These are phyloP conservation scores for Echinops telfairi DNA, from an alignment of 2,113 vertebrate genomes.

Conservation along the genomic window DNA sequence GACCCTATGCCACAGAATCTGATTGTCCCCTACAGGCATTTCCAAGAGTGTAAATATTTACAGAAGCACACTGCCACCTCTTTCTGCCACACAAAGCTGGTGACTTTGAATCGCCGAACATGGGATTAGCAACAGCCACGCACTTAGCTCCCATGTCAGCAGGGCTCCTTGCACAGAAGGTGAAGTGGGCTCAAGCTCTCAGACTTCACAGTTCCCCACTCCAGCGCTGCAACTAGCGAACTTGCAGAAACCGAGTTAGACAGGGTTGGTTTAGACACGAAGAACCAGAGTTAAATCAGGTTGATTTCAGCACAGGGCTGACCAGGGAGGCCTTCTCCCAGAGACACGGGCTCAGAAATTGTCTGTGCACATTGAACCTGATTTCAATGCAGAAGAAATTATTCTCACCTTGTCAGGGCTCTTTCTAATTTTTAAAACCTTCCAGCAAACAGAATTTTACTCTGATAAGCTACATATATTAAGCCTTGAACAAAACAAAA, in stretches of 20 bases:
- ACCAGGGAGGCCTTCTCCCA: background rate
- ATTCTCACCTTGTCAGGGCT: conserved; percentile 1
- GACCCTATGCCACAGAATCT: background rate
- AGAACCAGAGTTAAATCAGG: no score
- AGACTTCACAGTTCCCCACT: background rate
- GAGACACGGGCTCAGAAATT: conserved; percentile 25
- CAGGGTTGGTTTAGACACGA: background rate
- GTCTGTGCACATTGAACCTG: background rate
- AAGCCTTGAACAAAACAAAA: conserved; percentile 58
- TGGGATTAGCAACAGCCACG: background rate
- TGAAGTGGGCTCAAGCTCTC: background rate
- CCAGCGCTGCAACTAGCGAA: background rate
- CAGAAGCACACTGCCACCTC: background rate
- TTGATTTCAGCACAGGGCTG: background rate
- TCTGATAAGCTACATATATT: conserved; percentile 27
- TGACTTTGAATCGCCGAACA: background rate
- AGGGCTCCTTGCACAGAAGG: background rate
- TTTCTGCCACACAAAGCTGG: background rate
- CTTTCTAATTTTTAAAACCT: conserved; percentile 63
- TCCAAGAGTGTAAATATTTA: background rate
- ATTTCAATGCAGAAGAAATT: background rate
- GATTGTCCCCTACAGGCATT: no score
- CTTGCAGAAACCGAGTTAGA: conserved; percentile 9
- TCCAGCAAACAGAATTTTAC: conserved; percentile 59
- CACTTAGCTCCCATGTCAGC: background rate